These are phyloP conservation scores for Aphelocoma californica DNA, from an alignment of 2,797 vertebrate species.

Conservation along the genomic window DNA sequence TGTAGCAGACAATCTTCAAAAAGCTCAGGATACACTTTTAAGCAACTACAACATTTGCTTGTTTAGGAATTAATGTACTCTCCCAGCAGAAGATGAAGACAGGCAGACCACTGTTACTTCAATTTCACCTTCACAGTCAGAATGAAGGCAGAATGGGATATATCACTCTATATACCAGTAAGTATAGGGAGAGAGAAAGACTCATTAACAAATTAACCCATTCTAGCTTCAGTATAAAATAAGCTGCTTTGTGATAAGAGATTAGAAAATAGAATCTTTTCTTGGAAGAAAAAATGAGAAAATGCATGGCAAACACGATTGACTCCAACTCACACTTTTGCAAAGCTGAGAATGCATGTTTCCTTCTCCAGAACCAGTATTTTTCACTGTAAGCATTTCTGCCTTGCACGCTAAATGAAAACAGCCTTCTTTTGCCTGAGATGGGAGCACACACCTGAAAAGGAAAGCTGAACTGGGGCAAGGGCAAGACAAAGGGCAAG, in stretches of 20 bases:
- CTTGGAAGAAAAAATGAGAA: not conserved
- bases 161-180: not conserved
- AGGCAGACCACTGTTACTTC: not conserved
- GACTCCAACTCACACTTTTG: not conserved
- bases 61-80: conserved; percentile 9
- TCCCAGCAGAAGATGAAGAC: not conserved
- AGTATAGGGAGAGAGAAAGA: not conserved
- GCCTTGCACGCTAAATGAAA: not conserved
- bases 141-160: not conserved
- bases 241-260: conserved; percentile 38
- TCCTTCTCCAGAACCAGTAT: not conserved
- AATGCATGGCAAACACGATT: conserved; percentile 24
- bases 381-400: not conserved
- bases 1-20: conserved; percentile 56
- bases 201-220: not conserved
- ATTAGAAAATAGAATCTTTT: not conserved
- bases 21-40: not conserved
- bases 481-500: not conserved
- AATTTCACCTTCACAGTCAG: conserved; percentile 48
- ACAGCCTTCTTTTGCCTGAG: not conserved
- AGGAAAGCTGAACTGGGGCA: not conserved
- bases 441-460: not conserved
- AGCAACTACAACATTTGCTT: conserved; percentile 10
- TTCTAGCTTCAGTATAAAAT: not conserved
- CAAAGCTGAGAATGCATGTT: not conserved